Conservation (phyloP, 2,113 vertebrate species). For the Meles meles region DNA sequence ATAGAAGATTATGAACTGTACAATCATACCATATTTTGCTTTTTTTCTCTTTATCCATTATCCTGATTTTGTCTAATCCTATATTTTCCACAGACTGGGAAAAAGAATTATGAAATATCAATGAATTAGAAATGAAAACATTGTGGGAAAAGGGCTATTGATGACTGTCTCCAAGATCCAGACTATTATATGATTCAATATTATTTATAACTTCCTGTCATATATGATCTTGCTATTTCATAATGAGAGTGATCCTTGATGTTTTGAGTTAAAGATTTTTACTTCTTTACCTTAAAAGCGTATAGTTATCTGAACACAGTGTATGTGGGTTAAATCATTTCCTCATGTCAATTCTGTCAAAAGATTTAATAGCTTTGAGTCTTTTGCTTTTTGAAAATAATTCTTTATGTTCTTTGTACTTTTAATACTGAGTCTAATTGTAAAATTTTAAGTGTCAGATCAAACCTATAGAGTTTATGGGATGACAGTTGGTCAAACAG, state of each 20-base stretch:
- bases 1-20: neutral
- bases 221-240: neutral
- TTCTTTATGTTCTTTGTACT: neutral
- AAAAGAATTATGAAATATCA: neutral
- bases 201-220: neutral
- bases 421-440: neutral
- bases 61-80: neutral
- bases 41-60: neutral
- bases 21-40: neutral
- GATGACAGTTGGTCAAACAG: neutral
- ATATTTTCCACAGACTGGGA: neutral
- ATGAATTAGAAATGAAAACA: neutral
- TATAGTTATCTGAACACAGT: neutral
- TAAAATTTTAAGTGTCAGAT: neutral
- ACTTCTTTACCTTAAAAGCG: neutral
- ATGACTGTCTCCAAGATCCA: neutral
- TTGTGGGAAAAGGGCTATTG: neutral
- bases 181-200: neutral
- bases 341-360: neutral
- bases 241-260: neutral
- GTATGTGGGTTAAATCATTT: neutral
- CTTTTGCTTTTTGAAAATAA: neutral
- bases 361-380: neutral
- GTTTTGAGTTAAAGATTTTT: neutral
- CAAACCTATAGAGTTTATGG: neutral